phyloP scores from a whole-genome alignment of 2,888 invertebrate genomes.

The Melanophora roralis region DNA sequence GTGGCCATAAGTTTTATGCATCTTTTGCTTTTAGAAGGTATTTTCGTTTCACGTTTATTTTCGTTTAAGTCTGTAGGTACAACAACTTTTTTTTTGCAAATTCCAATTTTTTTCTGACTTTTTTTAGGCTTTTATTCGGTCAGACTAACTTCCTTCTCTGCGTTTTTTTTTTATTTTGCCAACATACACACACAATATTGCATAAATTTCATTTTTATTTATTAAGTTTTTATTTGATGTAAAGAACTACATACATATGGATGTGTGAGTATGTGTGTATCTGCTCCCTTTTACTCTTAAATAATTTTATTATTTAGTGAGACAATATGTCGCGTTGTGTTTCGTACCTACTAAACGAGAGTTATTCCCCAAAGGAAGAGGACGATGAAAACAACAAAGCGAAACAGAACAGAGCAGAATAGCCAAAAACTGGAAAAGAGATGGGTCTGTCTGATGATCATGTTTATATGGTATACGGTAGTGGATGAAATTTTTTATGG shows the following conservation, averaged over 20 bases:
- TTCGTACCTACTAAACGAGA: slow-evolving; percentile 1
- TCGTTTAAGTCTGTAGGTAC: not conserved
- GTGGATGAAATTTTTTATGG: slow-evolving; percentile 27
- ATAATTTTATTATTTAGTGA: slow-evolving; percentile 43
- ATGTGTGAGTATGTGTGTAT: no score
- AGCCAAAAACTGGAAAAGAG: not conserved
- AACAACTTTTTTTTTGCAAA: not conserved
- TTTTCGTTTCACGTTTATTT: slow-evolving; percentile 9
- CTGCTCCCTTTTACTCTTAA: slow-evolving; percentile 47
- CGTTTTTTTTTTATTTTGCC: not conserved
- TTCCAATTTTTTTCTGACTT: not conserved
- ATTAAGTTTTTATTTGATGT: slow-evolving; percentile 16
- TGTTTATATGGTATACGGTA: slow-evolving; percentile 24
- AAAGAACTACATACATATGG: not conserved
- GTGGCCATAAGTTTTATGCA: slow-evolving; percentile 48
- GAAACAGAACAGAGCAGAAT: no score
- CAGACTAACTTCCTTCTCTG: slow-evolving; percentile 43
- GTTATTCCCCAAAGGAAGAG: slow-evolving; percentile 18
- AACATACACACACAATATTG: not conserved
- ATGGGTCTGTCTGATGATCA: slow-evolving; percentile 18
- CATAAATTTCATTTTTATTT: not conserved
- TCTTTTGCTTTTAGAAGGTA: slow-evolving; percentile 31
- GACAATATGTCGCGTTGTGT: slow-evolving; percentile 49
- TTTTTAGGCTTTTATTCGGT: slow-evolving; percentile 13
- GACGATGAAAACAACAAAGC: not conserved